These are phyloP conservation scores for Bombus impatiens DNA, from an alignment of 1,140 invertebrate genomes.

Conservation along the genomic window DNA sequence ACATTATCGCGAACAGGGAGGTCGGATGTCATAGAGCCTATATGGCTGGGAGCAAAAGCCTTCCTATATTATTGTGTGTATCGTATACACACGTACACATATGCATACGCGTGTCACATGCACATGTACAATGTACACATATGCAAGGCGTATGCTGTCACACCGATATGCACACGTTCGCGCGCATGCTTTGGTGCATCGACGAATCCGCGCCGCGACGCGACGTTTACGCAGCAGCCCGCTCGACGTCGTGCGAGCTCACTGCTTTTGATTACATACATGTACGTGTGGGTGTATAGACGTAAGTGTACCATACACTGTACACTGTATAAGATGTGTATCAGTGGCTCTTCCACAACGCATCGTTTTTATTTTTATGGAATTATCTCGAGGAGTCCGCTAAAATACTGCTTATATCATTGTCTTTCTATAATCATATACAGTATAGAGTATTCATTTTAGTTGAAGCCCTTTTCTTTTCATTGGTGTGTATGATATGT, in stretches of 20 bases:
- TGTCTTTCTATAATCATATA: too few relatives aligned
- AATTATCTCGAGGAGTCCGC: background rate
- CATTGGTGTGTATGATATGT: too few relatives aligned
- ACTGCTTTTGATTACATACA: background rate
- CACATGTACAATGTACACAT: too few relatives aligned
- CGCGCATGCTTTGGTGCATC: slow-evolving; percentile 18
- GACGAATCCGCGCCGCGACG: slow-evolving; percentile 26
- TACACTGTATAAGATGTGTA: too few relatives aligned
- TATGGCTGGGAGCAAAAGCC: slow-evolving; percentile 35
- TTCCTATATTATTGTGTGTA: slow-evolving; percentile 4
- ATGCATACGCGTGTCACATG: background rate
- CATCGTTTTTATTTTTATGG: background rate
- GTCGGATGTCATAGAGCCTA: slow-evolving; percentile 67
- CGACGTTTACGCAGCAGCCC: slow-evolving; percentile 7
- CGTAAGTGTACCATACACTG: too few relatives aligned
- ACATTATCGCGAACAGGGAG: slow-evolving; percentile 66
- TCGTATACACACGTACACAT: slow-evolving; percentile 29
- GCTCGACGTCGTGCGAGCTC: background rate
- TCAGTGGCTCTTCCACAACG: too few relatives aligned
- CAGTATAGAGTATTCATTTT: too few relatives aligned
- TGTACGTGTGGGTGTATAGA: background rate
- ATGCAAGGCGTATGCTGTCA: background rate
- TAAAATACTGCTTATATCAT: too few relatives aligned
- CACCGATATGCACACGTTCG: background rate
- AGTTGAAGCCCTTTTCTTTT: too few relatives aligned